A percentile compares a stretch with the other conserved stretches of the same genome.
Evolutionary conservation across 2,888 invertebrate genomes (phyloP).

Genomic region (Tyria jacobaeae): DNA sequence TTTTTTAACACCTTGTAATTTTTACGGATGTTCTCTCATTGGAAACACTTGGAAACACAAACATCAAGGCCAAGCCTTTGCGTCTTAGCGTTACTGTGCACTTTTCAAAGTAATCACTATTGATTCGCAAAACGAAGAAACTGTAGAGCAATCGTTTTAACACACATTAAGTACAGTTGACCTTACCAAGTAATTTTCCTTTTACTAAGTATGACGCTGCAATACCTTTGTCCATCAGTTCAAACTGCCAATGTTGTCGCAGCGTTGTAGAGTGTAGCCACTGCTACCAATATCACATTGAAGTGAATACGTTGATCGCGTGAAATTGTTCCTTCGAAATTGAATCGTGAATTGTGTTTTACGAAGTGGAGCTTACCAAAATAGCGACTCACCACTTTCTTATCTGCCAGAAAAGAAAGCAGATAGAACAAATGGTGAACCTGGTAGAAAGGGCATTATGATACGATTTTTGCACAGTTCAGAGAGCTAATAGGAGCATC

Average conservation of each 20-base stretch:
- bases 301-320: neutral
- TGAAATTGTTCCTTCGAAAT: no score
- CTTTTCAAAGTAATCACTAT: neutral
- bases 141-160: conserved; percentile 22
- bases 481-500: no score
- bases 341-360: no score
- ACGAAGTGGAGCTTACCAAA: no score
- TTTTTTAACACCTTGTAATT: neutral
- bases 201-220: conserved; percentile 43
- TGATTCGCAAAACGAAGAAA: conserved; percentile 2
- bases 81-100: neutral
- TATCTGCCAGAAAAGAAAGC: no score
- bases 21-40: neutral
- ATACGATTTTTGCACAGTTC: no score
- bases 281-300: neutral
- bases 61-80: neutral
- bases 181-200: conserved; percentile 27
- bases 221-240: conserved; percentile 34
- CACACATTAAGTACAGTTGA: conserved; percentile 20
- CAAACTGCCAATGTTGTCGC: conserved; percentile 20
- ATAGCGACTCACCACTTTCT: no score
- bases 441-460: no score
- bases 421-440: no score
- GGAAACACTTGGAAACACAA: neutral
- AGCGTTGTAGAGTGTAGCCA: conserved; percentile 23